Percentiles rank a stretch among this genome's conserved stretches.
Conservation (phyloP, 53 echinoderm and acorn worm genomes). For the Holothuria scabra region DNA sequence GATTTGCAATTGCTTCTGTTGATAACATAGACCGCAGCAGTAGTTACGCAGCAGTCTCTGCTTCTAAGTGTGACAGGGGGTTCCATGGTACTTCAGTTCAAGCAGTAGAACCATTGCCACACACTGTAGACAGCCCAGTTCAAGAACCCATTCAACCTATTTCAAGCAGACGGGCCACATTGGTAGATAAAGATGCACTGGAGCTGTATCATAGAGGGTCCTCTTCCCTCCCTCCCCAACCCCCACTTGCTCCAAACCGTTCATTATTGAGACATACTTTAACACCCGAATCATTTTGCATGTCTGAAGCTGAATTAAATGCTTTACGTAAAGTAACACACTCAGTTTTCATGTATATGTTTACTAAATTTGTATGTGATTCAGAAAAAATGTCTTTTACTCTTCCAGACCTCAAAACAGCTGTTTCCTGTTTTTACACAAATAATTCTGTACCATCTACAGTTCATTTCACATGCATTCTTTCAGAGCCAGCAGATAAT, state of each 20-base stretch:
- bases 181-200: no score
- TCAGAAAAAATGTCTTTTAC: neutral
- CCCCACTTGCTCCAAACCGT: neutral
- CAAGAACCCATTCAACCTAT: no score
- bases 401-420: constrained; percentile 19
- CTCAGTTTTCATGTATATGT: neutral
- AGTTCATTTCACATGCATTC: neutral
- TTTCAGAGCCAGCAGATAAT: constrained; percentile 1
- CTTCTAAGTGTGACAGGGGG: neutral
- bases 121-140: neutral
- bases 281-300: neutral
- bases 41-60: constrained; percentile 1
- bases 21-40: no score
- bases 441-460: neutral
- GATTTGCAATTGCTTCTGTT: no score
- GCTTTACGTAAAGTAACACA: neutral
- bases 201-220: no score
- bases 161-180: no score
- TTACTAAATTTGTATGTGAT: neutral
- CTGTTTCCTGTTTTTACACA: neutral
- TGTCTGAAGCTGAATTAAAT: neutral
- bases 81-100: no score
- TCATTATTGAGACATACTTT: no score
- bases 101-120: neutral
- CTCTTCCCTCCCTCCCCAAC: neutral